Conservation (phyloP, 1,140 invertebrate genomes). For the Gryllus bimaculatus region DNA sequence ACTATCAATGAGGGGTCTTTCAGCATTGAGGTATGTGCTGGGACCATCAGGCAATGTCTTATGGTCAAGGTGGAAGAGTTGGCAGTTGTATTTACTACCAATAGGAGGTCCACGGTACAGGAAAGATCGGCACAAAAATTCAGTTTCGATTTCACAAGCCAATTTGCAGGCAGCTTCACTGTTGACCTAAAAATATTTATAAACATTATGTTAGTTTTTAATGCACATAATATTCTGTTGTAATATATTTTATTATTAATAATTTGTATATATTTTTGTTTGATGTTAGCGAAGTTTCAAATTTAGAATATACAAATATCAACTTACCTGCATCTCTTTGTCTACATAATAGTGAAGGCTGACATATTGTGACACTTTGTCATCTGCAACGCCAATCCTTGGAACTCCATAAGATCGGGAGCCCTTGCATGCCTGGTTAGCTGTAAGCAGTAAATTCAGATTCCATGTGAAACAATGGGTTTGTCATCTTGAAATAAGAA, state of each 20-base stretch:
- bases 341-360: slow-evolving; percentile 87
- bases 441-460: slow-evolving; percentile 29
- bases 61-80: slow-evolving; percentile 86
- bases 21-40: slow-evolving; percentile 77
- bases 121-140: slow-evolving; percentile 86
- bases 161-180: slow-evolving; percentile 73
- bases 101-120: slow-evolving; percentile 68
- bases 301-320: not conserved
- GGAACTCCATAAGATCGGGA: slow-evolving; percentile 67
- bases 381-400: slow-evolving; percentile 75
- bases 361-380: slow-evolving; percentile 84
- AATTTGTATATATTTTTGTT: not conserved
- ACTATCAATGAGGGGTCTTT: slow-evolving; percentile 80
- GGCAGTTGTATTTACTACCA: slow-evolving; percentile 74
- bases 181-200: slow-evolving; percentile 43
- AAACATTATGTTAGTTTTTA: not conserved
- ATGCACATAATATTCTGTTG: not conserved
- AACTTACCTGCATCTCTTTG: slow-evolving; percentile 70
- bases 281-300: not conserved
- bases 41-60: slow-evolving; percentile 83
- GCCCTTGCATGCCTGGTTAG: slow-evolving; percentile 69
- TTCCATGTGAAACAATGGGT: not conserved
- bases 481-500: not conserved
- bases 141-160: slow-evolving; percentile 85
- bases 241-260: not conserved